Percentiles rank a stretch among this genome's conserved stretches.
These are phyloP conservation scores for Paradoxurus hermaphroditus DNA, from an alignment of 2,113 vertebrate genomes.

Conservation along the genomic window DNA sequence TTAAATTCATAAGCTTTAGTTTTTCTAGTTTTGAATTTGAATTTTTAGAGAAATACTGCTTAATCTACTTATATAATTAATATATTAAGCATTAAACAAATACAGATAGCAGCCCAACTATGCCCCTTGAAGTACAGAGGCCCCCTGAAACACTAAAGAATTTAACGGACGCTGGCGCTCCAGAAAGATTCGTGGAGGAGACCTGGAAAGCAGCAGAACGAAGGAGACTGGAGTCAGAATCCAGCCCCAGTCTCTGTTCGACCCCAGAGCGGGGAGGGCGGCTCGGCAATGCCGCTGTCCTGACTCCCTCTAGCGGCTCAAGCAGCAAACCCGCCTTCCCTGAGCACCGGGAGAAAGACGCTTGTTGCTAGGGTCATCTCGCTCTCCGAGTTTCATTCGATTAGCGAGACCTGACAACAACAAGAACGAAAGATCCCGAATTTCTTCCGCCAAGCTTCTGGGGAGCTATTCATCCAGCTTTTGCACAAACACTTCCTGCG, in stretches of 20 bases:
- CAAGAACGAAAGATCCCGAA: background rate
- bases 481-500: background rate
- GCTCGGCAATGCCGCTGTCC: slow-evolving; percentile 38
- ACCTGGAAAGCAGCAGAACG: fast-evolving
- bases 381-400: background rate
- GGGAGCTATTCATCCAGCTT: background rate
- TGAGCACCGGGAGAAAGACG: background rate
- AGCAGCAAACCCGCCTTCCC: background rate
- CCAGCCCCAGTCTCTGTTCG: fast-evolving
- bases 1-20: background rate
- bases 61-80: background rate
- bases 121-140: background rate
- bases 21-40: background rate
- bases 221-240: background rate
- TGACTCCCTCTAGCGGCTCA: slow-evolving; percentile 78
- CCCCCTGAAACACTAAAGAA: background rate
- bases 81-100: background rate
- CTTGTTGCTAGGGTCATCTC: background rate
- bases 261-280: background rate
- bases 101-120: background rate
- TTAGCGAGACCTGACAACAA: background rate
- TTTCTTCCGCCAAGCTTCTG: background rate
- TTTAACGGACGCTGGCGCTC: background rate
- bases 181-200: background rate
- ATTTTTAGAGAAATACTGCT: slow-evolving; percentile 15